Conservation (phyloP, 1,140 invertebrate species). For the Galleria mellonella region DNA sequence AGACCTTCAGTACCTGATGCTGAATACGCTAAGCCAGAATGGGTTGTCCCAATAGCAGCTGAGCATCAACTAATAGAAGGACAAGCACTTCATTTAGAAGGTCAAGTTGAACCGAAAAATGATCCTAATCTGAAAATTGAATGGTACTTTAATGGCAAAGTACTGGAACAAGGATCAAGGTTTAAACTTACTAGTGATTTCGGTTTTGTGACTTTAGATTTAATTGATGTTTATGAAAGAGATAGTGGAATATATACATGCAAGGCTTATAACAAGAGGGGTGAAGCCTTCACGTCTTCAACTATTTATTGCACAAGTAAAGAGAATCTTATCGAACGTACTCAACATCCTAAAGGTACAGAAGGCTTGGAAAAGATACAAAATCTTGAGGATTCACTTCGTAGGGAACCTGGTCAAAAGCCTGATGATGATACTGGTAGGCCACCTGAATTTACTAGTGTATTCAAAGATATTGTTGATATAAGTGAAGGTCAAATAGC, state of each 20-base stretch:
- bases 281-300: conserved; percentile 94
- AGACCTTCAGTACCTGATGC: conserved; percentile 80
- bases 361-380: conserved; percentile 93
- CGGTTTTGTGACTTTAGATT: conserved; percentile 92
- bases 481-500: conserved; percentile 93
- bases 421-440: conserved; percentile 85
- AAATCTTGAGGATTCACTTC: conserved; percentile 90
- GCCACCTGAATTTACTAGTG: conserved; percentile 90
- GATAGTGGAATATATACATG: conserved; percentile 97
- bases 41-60: conserved; percentile 86
- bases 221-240: conserved; percentile 91
- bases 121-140: conserved; percentile 96
- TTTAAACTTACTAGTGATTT: conserved; percentile 94
- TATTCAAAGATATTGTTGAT: conserved; percentile 87
- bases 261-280: conserved; percentile 89
- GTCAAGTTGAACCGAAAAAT: conserved; percentile 94
- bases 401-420: conserved; percentile 79
- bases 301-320: conserved; percentile 90
- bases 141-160: conserved; percentile 95
- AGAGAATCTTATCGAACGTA: conserved; percentile 88
- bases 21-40: conserved; percentile 90
- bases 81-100: conserved; percentile 93
- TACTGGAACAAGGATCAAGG: conserved; percentile 86
- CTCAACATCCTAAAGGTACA: conserved; percentile 94
- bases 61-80: conserved; percentile 93